These are phyloP conservation scores for Plectropomus leopardus DNA, from an alignment of 2,113 vertebrate genomes.

Conservation along the genomic window DNA sequence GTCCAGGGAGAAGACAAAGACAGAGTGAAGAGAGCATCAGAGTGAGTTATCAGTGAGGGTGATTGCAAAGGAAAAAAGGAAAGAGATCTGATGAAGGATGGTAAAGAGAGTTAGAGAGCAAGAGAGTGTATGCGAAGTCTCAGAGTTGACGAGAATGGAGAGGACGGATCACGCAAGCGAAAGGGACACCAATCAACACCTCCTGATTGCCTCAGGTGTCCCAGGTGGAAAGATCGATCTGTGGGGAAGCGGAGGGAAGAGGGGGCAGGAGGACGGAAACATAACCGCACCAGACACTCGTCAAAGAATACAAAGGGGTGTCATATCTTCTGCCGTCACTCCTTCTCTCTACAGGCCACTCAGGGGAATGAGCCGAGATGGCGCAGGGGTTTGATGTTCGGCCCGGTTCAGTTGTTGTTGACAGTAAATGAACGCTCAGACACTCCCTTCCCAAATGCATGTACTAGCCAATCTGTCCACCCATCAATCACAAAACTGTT, in stretches of 20 bases:
- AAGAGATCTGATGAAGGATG: conserved; percentile 41
- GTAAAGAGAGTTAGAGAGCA: conserved; percentile 48
- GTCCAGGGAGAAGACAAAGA: conserved; percentile 24
- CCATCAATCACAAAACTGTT: conserved; percentile 57
- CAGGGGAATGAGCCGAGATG: conserved; percentile 43
- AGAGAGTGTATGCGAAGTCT: conserved; percentile 37
- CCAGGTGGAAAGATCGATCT: conserved; percentile 67
- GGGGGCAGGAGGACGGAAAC: conserved; percentile 41
- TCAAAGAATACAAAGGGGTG: conserved; percentile 67
- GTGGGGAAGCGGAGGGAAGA: conserved; percentile 27
- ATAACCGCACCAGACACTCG: conserved; percentile 48
- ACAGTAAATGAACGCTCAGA: conserved; percentile 40
- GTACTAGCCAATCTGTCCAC: conserved; percentile 45
- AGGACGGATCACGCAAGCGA: conserved; percentile 69
- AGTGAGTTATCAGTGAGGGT: conserved; percentile 45
- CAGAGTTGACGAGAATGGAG: conserved; percentile 70
- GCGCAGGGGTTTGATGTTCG: conserved; percentile 38
- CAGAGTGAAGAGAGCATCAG: conserved; percentile 7
- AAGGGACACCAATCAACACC: conserved; percentile 81
- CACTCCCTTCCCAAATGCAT: conserved; percentile 38
- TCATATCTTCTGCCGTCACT: conserved; percentile 48
- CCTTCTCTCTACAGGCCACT: conserved; percentile 37
- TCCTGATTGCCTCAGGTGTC: conserved; percentile 81
- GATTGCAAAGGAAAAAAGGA: conserved; percentile 38
- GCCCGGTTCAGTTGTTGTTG: conserved; percentile 48